Percentiles rank a stretch among this genome's conserved stretches.
phyloP scores from a whole-genome alignment of 2,797 vertebrate species.

The Rallus crepitans region DNA sequence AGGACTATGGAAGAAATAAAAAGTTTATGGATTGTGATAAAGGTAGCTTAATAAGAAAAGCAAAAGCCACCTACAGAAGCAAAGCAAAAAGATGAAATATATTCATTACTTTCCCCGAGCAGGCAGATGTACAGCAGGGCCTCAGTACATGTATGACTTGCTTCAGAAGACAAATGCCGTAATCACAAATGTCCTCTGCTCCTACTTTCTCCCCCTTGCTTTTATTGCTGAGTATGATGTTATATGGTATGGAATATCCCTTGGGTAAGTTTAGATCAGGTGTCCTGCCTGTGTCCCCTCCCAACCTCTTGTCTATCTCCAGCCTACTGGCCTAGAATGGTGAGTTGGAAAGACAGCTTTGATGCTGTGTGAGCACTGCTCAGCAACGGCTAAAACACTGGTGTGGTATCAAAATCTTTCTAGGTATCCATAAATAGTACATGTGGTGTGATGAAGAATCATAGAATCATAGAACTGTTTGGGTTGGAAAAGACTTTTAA shows the following conservation, averaged over 20 bases:
- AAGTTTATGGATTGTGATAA: background rate
- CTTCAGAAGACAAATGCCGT: background rate
- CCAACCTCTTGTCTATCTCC: background rate
- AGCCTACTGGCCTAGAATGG: background rate
- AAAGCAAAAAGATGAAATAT: background rate
- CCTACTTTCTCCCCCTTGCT: background rate
- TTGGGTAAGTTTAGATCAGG: background rate
- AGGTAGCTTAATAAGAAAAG: background rate
- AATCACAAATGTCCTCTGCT: background rate
- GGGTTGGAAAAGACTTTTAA: too few relatives aligned
- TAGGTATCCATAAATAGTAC: background rate
- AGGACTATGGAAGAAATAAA: background rate
- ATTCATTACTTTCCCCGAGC: background rate
- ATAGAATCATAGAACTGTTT: too few relatives aligned
- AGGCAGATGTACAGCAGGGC: background rate
- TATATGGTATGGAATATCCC: background rate
- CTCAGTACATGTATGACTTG: background rate
- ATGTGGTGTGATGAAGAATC: background rate
- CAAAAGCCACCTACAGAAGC: rapidly evolving
- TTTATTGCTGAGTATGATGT: background rate
- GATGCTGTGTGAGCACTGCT: background rate
- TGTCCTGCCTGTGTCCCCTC: background rate
- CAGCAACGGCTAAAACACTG: background rate
- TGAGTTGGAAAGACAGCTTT: background rate
- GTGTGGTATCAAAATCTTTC: background rate